Conservation (phyloP, 2,888 invertebrate genomes). For the Cecidostiba fungosa region DNA sequence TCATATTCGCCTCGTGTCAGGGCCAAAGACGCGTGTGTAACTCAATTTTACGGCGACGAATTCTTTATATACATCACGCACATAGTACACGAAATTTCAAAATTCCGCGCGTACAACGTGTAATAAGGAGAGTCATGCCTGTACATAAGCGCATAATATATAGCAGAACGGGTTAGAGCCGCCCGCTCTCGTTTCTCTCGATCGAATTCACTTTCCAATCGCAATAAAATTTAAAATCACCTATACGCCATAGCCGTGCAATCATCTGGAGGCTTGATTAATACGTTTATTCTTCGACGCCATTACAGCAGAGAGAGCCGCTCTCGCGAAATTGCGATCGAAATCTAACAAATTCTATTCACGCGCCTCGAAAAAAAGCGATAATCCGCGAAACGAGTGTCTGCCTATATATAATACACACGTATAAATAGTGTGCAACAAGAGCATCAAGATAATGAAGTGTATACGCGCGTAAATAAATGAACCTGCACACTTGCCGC, state of each 20-base stretch:
- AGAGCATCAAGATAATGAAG: conserved; percentile 46
- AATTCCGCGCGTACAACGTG: conserved; percentile 4
- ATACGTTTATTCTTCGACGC: conserved; percentile 51
- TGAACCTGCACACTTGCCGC: conserved; percentile 24
- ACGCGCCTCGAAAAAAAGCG: conserved; percentile 10
- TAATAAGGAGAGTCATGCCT: neutral
- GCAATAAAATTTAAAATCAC: conserved; percentile 33
- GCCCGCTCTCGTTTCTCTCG: conserved; percentile 14
- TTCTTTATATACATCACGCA: neutral
- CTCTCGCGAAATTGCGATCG: conserved; percentile 44
- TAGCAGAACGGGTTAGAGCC: neutral
- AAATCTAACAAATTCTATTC: conserved; percentile 44
- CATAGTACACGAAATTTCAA: conserved; percentile 13
- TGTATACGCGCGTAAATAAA: conserved; percentile 31
- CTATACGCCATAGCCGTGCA: conserved; percentile 6
- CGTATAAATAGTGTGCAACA: neutral
- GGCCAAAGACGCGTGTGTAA: neutral
- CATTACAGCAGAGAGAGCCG: conserved; percentile 2
- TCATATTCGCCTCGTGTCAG: conserved; percentile 17
- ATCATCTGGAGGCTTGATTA: conserved; percentile 55
- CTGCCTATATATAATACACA: neutral
- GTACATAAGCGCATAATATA: neutral
- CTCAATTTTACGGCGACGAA: neutral
- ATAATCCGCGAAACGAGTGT: neutral
- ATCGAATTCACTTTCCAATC: conserved; percentile 40